Conservation (phyloP, 2,797 vertebrate genomes). For the Danio choprae region DNA sequence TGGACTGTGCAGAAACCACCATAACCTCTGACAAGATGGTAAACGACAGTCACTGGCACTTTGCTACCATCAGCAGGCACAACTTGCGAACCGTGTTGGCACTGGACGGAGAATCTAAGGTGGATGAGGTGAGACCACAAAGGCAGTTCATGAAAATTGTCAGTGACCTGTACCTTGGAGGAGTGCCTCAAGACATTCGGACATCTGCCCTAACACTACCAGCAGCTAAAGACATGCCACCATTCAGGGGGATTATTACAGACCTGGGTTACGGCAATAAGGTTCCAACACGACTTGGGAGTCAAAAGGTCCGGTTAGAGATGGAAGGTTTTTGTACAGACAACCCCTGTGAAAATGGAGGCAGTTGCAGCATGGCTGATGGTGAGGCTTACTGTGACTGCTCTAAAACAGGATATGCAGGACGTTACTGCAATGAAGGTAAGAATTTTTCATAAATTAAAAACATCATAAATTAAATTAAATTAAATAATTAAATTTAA, state of each 20-base stretch:
- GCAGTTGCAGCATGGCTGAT: conserved; percentile 91
- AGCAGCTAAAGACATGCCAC: conserved; percentile 82
- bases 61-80: conserved; percentile 88
- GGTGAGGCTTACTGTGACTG: conserved; percentile 94
- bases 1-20: conserved; percentile 92
- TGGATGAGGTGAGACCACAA: conserved; percentile 87
- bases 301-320: conserved; percentile 88
- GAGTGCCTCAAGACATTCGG: conserved; percentile 91
- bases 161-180: conserved; percentile 94
- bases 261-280: conserved; percentile 93
- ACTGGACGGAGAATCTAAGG: conserved; percentile 87
- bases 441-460: conserved; percentile 76
- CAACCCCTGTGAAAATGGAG: conserved; percentile 95
- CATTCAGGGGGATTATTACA: conserved; percentile 92
- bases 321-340: conserved; percentile 92
- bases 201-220: conserved; percentile 87
- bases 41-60: conserved; percentile 94
- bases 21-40: conserved; percentile 86
- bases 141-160: conserved; percentile 94
- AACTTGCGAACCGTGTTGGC: conserved; percentile 86
- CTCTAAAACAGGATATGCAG: conserved; percentile 91
- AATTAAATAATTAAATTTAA: too few species aligned
- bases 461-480: too few species aligned
- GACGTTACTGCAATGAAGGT: conserved; percentile 97
- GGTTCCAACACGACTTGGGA: conserved; percentile 88